Conservation (phyloP, 2,797 vertebrate genomes). For the Huso huso region DNA sequence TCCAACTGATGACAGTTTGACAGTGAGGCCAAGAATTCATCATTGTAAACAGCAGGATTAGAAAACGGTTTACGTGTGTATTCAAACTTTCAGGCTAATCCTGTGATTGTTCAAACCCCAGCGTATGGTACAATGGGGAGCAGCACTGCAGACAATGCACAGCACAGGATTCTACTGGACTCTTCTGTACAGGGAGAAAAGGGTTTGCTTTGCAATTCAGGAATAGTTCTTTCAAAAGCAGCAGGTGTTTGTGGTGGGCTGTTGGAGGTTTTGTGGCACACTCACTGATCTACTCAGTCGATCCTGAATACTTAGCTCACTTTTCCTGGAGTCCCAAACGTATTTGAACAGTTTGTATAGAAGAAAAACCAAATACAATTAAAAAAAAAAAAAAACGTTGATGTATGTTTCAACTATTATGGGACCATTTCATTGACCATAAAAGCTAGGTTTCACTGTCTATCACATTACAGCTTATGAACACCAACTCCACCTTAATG, state of each 20-base stretch:
- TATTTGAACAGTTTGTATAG: too few relatives aligned
- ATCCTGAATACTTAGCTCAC: slow-evolving; percentile 10
- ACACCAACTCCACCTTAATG: too few relatives aligned
- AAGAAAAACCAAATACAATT: too few relatives aligned
- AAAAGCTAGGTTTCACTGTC: too few relatives aligned
- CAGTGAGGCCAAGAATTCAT: background rate
- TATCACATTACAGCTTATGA: too few relatives aligned
- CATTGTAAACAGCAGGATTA: background rate
- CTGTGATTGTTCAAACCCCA: slow-evolving; percentile 22
- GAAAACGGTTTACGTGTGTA: slow-evolving; percentile 8
- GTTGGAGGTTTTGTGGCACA: slow-evolving; percentile 22
- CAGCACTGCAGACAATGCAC: slow-evolving; percentile 6
- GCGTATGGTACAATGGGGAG: slow-evolving; percentile 25
- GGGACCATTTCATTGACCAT: too few relatives aligned
- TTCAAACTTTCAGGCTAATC: slow-evolving; percentile 21
- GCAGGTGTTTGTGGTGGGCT: slow-evolving; percentile 29
- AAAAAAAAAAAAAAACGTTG: too few relatives aligned
- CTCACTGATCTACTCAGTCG: background rate
- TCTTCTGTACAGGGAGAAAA: slow-evolving; percentile 15
- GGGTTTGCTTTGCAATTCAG: slow-evolving; percentile 2
- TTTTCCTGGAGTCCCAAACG: background rate
- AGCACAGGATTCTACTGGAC: slow-evolving; percentile 3
- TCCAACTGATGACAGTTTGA: slow-evolving; percentile 4
- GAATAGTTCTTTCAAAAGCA: slow-evolving; percentile 28
- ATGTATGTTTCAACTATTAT: too few relatives aligned